Percentiles rank a stretch among this genome's conserved stretches.
Conservation (phyloP, 37 sponge, comb jelly and placozoan genomes). For the Sycon ciliatum region DNA sequence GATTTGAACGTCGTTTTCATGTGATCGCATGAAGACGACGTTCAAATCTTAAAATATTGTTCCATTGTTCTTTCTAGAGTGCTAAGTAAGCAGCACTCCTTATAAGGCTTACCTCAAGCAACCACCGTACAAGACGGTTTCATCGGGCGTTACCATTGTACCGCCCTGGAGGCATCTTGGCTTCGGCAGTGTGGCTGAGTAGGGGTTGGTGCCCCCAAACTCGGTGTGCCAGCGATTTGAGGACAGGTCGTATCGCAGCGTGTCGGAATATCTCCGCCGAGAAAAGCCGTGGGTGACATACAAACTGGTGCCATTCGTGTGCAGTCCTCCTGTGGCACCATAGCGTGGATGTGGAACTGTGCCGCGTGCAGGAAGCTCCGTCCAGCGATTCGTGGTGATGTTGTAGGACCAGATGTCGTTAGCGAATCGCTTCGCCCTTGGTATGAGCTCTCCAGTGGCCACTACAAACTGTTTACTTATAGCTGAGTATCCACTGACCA, state of each 20-base stretch:
- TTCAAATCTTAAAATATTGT: too few relatives aligned
- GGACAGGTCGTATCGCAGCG: not conserved
- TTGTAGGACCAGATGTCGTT: constrained; percentile 15
- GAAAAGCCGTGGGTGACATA: constrained; percentile 5
- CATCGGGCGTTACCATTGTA: constrained; percentile 10
- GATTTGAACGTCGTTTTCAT: too few relatives aligned
- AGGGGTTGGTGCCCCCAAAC: not conserved
- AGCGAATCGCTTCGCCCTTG: too few relatives aligned
- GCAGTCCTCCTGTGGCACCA: constrained; percentile 11
- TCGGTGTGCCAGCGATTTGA: not conserved
- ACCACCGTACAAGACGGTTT: constrained; percentile 2
- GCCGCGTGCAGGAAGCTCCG: not conserved
- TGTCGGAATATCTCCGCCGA: not conserved
- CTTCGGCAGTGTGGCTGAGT: not conserved
- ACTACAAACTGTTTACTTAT: constrained; percentile 1
- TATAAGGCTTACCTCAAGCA: not conserved
- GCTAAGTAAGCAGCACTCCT: too few relatives aligned
- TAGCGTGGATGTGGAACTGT: not conserved
- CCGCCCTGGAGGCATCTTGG: constrained; percentile 15
- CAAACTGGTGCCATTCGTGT: not conserved
- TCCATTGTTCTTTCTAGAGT: too few relatives aligned
- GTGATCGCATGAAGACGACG: too few relatives aligned
- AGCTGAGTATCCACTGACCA: constrained; percentile 1
- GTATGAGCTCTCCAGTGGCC: constrained; percentile 18
- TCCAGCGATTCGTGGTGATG: not conserved